Evolutionary conservation across 2,797 vertebrate species (phyloP).

Genomic region (Trematomus bernacchii): DNA sequence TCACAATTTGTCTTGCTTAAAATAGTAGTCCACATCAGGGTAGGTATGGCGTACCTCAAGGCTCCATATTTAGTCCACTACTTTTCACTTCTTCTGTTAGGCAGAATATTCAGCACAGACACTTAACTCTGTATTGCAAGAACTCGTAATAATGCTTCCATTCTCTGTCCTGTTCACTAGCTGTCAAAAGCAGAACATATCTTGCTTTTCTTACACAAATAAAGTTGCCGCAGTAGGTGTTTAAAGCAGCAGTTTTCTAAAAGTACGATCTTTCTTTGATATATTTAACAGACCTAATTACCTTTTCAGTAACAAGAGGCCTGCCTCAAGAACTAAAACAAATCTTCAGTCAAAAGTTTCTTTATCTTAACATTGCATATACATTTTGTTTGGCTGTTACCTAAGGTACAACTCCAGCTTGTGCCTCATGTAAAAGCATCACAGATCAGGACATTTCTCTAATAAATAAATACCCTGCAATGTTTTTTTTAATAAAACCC

Average conservation of each 20-base stretch:
- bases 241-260: too few species aligned
- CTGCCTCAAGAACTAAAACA: conserved; percentile 36
- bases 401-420: neutral
- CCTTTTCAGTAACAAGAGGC: conserved; percentile 35
- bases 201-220: neutral
- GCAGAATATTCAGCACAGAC: conserved; percentile 1
- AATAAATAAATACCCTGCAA: neutral
- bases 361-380: neutral
- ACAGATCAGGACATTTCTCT: neutral
- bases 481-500: neutral
- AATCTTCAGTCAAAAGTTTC: neutral
- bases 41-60: conserved; percentile 23
- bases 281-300: neutral
- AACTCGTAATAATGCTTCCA: neutral
- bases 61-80: conserved; percentile 32
- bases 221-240: neutral
- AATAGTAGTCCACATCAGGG: conserved; percentile 6
- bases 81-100: conserved; percentile 3
- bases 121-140: conserved; percentile 4
- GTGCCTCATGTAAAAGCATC: conserved; percentile 1
- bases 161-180: neutral
- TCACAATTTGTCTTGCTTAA: conserved; percentile 21
- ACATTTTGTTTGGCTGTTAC: neutral
- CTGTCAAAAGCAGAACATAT: neutral
- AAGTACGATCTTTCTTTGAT: neutral